Evolutionary conservation across 2,888 invertebrate genomes (phyloP).

Genomic region (Aromia moschata): DNA sequence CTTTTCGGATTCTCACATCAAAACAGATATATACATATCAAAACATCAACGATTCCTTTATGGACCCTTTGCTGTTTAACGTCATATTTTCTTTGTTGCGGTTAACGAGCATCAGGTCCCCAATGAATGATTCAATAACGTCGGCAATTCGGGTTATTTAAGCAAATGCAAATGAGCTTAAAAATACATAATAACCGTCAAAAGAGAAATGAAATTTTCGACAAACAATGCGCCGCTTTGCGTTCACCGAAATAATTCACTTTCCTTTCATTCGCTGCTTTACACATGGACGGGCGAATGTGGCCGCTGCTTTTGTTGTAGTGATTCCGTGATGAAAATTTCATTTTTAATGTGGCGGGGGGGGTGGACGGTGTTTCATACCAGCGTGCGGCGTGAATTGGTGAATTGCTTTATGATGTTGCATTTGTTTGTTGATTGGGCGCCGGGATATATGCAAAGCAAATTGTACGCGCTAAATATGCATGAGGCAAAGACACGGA

Average conservation of each 20-base stretch:
- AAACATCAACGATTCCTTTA: neutral
- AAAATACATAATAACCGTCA: slow-evolving; percentile 20
- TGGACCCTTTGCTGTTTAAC: neutral
- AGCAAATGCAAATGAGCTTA: slow-evolving; percentile 11
- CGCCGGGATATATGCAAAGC: neutral
- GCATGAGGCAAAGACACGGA: too few species aligned
- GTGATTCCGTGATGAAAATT: slow-evolving; percentile 6
- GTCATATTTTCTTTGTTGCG: neutral
- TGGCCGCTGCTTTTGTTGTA: slow-evolving; percentile 7
- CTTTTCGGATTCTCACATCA: too few species aligned
- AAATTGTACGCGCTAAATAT: too few species aligned
- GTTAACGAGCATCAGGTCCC: neutral
- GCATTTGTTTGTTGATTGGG: neutral
- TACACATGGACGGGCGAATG: slow-evolving; percentile 19
- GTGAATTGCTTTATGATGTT: slow-evolving; percentile 3
- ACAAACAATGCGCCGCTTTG: slow-evolving; percentile 18
- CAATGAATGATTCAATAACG: slow-evolving; percentile 8
- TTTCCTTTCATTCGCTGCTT: slow-evolving; percentile 9
- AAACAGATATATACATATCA: too few species aligned
- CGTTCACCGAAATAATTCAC: slow-evolving; percentile 14
- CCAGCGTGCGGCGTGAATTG: too few species aligned
- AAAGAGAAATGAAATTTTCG: slow-evolving; percentile 19
- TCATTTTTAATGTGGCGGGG: slow-evolving; percentile 2
- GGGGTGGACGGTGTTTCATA: neutral
- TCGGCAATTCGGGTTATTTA: slow-evolving; percentile 11